Conservation (phyloP, 2,797 vertebrate species). For the Heterohyrax brucei region DNA sequence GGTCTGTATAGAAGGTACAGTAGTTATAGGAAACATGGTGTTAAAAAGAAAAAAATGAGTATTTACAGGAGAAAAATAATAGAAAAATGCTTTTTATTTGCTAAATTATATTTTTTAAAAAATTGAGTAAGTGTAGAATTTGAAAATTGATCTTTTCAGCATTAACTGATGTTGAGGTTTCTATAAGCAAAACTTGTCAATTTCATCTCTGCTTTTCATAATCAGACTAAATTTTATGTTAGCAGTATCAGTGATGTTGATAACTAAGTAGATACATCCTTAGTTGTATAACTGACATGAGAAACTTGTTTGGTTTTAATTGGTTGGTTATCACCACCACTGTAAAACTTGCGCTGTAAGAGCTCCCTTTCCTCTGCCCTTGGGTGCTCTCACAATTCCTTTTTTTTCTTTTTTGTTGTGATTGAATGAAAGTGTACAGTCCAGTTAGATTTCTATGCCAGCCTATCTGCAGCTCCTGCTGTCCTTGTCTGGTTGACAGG, state of each 20-base stretch:
- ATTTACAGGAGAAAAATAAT: not conserved
- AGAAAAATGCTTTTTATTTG: slow-evolving; percentile 9
- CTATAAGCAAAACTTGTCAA: not conserved
- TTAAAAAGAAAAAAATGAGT: slow-evolving; percentile 30
- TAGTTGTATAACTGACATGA: not conserved
- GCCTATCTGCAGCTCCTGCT: too few species aligned
- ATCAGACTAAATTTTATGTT: slow-evolving; percentile 42
- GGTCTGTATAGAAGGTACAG: not conserved
- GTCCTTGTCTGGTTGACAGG: too few species aligned
- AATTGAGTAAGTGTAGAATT: not conserved
- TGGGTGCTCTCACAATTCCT: not conserved
- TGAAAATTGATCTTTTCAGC: not conserved
- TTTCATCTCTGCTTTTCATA: not conserved
- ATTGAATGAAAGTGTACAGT: too few species aligned
- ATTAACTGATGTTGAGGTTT: not conserved
- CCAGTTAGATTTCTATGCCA: too few species aligned
- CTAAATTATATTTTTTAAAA: slow-evolving; percentile 15
- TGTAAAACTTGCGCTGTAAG: not conserved
- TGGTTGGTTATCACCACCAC: not conserved
- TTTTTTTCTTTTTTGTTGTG: too few species aligned
- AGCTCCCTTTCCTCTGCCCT: not conserved
- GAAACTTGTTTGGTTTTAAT: not conserved
- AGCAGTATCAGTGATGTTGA: not conserved
- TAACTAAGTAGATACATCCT: slow-evolving; percentile 19
- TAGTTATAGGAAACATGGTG: not conserved